Conservation (phyloP, 1,140 invertebrate species). For the Drosophila dunni region DNA sequence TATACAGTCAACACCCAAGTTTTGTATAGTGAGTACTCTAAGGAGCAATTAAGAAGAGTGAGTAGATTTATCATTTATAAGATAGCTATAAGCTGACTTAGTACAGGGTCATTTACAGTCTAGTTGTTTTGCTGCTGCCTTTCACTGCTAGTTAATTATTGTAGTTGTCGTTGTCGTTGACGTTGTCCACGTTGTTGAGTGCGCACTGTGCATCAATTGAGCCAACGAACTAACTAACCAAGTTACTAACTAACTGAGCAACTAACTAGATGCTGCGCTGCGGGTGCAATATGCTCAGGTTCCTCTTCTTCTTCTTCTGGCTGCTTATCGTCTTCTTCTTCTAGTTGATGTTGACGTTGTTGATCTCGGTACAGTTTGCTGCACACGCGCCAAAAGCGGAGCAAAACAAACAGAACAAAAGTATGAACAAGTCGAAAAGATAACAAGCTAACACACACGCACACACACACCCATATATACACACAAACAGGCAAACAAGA, state of each 20-base stretch:
- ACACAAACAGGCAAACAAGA: slow-evolving; percentile 37
- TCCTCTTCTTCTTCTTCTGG: slow-evolving; percentile 1
- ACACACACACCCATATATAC: no score
- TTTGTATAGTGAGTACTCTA: no score
- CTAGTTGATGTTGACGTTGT: slow-evolving; percentile 28
- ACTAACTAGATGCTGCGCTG: slow-evolving; percentile 5
- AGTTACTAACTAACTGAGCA: slow-evolving; percentile 18
- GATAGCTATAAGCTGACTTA: no score
- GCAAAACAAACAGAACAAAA: slow-evolving; percentile 53
- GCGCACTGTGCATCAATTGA: slow-evolving; percentile 16
- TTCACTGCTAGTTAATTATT: slow-evolving; percentile 1
- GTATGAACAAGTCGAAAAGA: slow-evolving; percentile 22
- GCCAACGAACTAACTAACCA: slow-evolving; percentile 24
- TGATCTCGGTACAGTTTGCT: slow-evolving; percentile 70
- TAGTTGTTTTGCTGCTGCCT: no score
- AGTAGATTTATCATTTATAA: no score
- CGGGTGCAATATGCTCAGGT: slow-evolving; percentile 43
- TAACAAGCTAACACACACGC: slow-evolving; percentile 19
- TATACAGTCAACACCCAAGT: no score
- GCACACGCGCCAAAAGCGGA: slow-evolving; percentile 71
- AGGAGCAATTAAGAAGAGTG: no score
- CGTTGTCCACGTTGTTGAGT: slow-evolving; percentile 17
- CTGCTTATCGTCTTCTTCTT: slow-evolving; percentile 3
- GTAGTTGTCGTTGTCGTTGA: slow-evolving; percentile 26
- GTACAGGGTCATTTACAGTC: no score